Base-by-base conservation (phyloP, 2,888 invertebrate species). In the Spisula subtruncata region DNA sequence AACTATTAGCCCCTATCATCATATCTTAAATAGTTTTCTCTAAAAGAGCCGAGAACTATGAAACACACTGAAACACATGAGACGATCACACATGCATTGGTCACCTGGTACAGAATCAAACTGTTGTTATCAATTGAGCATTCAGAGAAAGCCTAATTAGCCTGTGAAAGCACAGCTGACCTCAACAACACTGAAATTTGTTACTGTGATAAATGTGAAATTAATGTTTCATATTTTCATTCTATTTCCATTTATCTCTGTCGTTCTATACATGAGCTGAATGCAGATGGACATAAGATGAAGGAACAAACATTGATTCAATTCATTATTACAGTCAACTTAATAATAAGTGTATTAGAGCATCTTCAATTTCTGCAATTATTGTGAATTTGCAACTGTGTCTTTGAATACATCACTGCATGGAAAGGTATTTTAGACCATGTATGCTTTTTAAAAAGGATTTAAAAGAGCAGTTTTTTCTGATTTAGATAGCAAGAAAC, bases 81-180 rank as follows among this genome's bases (percentile, higher is more conserved):
- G 16, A 16, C n/a, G n/a, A n/a, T n/a, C n/a, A n/a, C n/a, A n/a
- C n/a, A 75, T 75, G 35, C 29, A 18, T 14, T 32, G 75, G 75
- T 75, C 32, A 75, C 32, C 75, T 35, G 75, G 32, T 32, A 75
- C 2, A 35, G 35, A 35, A 32, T 75, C 32, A 32, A 75, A 75
- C 75, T 75, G 29, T 32, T 75, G 75, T 75, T 75, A 75, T 75
- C 75, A 75, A 75, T 75, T 25, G 35, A 75, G 35, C 75, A 75
- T 16, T 35, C 18, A 75, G 71, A 20, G 35, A 14, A 75, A 75
- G 41, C 4, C 75, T 16, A 75, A 35, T 35, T 14, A 75, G 18
- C 32, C 2, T 16, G 32, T 75, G 75, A 75, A 32, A 75, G 75
- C 35, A 75, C 32, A 75, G 29, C 75, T 75, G 32, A 75, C 75